Conservation (phyloP, 92 coral and sea anemone genomes). For the Montipora capitata region DNA sequence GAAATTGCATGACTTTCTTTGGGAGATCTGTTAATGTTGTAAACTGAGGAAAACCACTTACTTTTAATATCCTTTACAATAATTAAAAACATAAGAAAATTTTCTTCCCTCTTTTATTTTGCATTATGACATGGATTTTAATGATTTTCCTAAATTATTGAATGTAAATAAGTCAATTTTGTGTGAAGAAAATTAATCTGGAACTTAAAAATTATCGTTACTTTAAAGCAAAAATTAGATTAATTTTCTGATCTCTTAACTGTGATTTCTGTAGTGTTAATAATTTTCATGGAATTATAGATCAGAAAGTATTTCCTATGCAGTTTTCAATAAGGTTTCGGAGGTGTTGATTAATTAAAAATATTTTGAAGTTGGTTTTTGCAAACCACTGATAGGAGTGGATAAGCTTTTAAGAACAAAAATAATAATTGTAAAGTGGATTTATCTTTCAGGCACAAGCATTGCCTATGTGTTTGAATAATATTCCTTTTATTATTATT, state of each 20-base stretch:
- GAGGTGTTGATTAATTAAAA: constrained; percentile 32
- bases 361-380: background rate
- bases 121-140: constrained; percentile 3
- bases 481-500: too few species aligned
- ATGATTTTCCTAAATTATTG: background rate
- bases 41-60: constrained; percentile 49
- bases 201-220: background rate
- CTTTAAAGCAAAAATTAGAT: background rate
- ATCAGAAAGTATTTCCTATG: background rate
- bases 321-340: background rate
- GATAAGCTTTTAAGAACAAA: background rate
- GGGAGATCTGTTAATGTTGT: background rate
- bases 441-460: background rate
- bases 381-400: background rate
- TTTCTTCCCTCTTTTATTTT: background rate
- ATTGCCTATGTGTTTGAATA: too few species aligned
- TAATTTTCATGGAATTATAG: constrained; percentile 25
- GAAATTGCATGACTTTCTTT: constrained; percentile 41
- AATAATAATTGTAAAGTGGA: background rate
- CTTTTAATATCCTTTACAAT: constrained; percentile 50
- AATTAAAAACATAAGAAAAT: constrained; percentile 35
- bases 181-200: background rate
- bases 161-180: background rate
- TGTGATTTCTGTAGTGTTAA: background rate
- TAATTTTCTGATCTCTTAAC: background rate